phyloP scores from a whole-genome alignment of 2,113 vertebrate genomes.

The Neogale vison region DNA sequence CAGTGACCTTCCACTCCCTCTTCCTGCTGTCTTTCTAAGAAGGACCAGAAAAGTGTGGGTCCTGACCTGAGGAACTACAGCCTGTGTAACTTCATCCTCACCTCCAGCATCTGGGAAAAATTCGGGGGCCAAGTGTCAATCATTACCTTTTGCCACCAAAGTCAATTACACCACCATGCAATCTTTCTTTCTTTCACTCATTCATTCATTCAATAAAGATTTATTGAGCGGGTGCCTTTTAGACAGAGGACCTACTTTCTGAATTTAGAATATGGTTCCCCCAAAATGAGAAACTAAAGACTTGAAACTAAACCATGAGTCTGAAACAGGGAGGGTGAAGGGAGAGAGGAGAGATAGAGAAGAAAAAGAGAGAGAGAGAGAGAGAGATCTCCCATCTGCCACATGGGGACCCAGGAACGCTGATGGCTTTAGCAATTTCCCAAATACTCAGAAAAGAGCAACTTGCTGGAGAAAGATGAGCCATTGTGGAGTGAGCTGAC shows the following conservation, averaged over 20 bases:
- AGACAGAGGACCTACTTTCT: neutral
- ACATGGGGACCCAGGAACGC: neutral
- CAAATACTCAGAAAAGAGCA: neutral
- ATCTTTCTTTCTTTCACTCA: constrained; percentile 29
- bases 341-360: neutral
- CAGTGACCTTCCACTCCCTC: neutral
- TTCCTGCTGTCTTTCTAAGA: neutral
- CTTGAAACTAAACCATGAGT: neutral
- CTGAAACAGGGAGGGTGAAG: neutral
- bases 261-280: neutral
- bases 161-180: neutral
- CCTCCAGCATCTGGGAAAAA: neutral
- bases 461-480: neutral
- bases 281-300: neutral
- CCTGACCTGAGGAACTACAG: neutral
- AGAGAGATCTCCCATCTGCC: neutral
- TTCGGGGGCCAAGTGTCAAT: neutral
- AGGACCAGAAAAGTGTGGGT: neutral
- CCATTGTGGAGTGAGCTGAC: neutral
- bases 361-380: neutral
- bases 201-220: neutral
- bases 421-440: neutral
- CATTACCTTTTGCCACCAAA: neutral
- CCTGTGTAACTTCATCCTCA: neutral
- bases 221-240: neutral